Evolutionary conservation across 2,888 invertebrate genomes (phyloP), one percentile per base, ranked within the genome.

Genomic region (Agrotis segetum): DNA sequence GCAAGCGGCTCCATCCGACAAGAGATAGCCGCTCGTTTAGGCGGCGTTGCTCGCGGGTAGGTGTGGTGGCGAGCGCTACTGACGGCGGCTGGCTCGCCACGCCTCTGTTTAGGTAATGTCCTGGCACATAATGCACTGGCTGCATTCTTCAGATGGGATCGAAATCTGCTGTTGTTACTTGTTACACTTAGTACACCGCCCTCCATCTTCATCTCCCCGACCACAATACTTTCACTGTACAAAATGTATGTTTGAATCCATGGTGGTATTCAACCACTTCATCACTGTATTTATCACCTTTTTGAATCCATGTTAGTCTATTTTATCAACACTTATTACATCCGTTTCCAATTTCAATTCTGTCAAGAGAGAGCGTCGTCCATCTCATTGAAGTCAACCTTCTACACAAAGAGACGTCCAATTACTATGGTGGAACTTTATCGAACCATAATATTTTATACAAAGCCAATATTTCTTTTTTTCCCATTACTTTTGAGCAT

Each of bases 101-200:
- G 92, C 89, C 96, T 90, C 89, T 96, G 93, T 91, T 96, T 95
- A 77, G 95, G 94, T 90, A 96, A 86, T 61, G 95, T 96, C 87
- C 94, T 94, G 68, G 94, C 94, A 85, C 96, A 96, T 72, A 96
- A 85, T 44, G 95, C 95, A 85, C 93, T 95, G 3, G 96, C 95
- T 68, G 95, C 96, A 93, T 95, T 96, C 89, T 96, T 96, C 84
- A 96, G 84, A 85, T 95, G 96, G 61, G 92, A 91, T 74, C 94
- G 89, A 84, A 96, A 95, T 91, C 95, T 93, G 86, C 91, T 90
- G 79, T 90, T 95, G 83, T 93, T 95, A 84, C 92, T 95, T 71
- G 95, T 93, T 87, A 96, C 94, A 91, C 96, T 95, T 86, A 96
- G 87, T 79, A 96, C 92, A 85, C 96, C 96, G 90, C 96, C 95